Evolutionary conservation across 2,888 invertebrate genomes (phyloP), one percentile per base, ranked within the genome.

Genomic region (Clunio marinus): DNA sequence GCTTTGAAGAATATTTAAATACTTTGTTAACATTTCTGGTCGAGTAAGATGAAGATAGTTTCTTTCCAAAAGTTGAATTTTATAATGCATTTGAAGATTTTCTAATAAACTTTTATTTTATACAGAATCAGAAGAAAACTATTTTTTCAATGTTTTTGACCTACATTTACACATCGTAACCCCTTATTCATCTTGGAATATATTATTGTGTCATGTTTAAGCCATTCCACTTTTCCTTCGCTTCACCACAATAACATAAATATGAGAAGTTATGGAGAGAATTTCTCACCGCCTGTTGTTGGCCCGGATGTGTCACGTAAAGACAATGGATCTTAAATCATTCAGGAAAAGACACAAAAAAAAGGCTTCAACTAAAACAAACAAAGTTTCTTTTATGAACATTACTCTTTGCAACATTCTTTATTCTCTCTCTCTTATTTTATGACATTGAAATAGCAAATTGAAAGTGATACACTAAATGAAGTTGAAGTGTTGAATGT

Each of bases 121-220:
- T n/a, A n/a, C n/a, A n/a, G n/a, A n/a, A n/a, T n/a, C n/a, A n/a
- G n/a, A n/a, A n/a, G n/a, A n/a, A n/a, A n/a, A n/a, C n/a, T n/a
- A n/a, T n/a, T n/a, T n/a, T n/a, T n/a, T n/a, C n/a, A 32, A 32
- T 32, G 41, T 28, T 25, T 66, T 55, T 66, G 66, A 66, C 66
- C 66, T 55, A 66, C 13, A 66, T 66, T 66, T 66, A 28, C 66
- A 66, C 66, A 66, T 66, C 66, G 55, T 66, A 66, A 55, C 51
- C 51, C 24, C 22, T 27, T 27, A 5, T 32, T 17, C 46, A 20
- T 17, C 41, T 46, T 4, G 17, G 46, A 65, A 65, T 46, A 51
- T n/a, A 22, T 66, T 55, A 24, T 41, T 63, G 25, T 46, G 63
- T 63, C 46, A 46, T 22, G 57, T n/a, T 57, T 25, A 22, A 22